Conservation (phyloP, 2,113 vertebrate genomes). For the Jaculus jaculus region DNA sequence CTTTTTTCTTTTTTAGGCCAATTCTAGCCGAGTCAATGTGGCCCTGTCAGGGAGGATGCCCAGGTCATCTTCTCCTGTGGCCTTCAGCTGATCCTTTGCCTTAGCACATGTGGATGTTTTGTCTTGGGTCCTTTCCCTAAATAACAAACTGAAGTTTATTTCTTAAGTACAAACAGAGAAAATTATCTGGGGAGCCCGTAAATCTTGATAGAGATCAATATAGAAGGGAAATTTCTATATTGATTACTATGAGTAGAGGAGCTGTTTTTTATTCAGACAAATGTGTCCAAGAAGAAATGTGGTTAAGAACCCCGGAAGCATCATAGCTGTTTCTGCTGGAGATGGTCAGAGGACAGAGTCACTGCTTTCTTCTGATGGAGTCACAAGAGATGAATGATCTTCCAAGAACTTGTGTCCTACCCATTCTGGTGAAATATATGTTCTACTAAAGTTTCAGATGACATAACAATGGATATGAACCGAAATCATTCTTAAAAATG, state of each 20-base stretch:
- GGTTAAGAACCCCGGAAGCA: slow-evolving; percentile 15
- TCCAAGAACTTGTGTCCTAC: background rate
- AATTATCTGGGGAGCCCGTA: slow-evolving; percentile 16
- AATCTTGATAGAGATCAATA: slow-evolving; percentile 54
- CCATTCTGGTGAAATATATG: slow-evolving; percentile 45
- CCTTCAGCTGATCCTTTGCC: fast-evolving
- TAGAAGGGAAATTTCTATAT: slow-evolving; percentile 60
- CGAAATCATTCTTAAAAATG: slow-evolving; percentile 39
- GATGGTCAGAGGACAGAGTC: slow-evolving; percentile 26
- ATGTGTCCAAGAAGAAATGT: slow-evolving; percentile 55
- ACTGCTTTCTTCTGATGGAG: slow-evolving; percentile 25
- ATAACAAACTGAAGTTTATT: background rate
- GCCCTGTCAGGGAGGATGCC: fast-evolving
- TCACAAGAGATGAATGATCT: slow-evolving; percentile 60
- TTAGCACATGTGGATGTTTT: background rate
- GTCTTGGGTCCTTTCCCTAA: background rate
- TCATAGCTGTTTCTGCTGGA: background rate
- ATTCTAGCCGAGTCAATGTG: background rate
- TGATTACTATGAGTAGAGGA: slow-evolving; percentile 48
- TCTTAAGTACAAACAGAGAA: slow-evolving; percentile 42
- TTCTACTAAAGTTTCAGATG: slow-evolving; percentile 60
- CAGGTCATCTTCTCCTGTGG: fast-evolving
- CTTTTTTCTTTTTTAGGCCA: background rate
- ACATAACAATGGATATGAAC: background rate
- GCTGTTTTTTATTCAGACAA: slow-evolving; percentile 60